Conservation (phyloP, 53 echinoderm and acorn worm genomes). For the Echinometra lucunter region DNA sequence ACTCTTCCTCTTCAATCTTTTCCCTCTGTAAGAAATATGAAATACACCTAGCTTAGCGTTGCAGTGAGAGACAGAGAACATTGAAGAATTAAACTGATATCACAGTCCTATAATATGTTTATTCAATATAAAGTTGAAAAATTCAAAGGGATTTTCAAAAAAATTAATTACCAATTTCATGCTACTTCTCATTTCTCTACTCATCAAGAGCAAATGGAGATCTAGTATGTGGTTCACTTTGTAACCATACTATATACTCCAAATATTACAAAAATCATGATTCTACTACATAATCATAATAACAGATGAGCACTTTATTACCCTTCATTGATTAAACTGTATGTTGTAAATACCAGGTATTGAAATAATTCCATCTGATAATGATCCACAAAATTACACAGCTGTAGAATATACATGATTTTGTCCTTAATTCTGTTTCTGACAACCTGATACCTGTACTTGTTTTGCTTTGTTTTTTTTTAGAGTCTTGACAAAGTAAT, state of each 20-base stretch:
- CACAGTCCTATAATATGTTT: background rate
- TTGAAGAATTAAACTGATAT: background rate
- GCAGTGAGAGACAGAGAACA: background rate
- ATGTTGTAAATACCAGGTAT: background rate
- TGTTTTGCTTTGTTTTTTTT: background rate
- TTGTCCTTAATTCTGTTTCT: background rate
- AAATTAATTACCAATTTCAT: background rate
- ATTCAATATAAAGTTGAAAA: background rate
- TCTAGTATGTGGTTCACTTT: background rate
- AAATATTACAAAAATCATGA: no score
- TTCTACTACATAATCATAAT: no score
- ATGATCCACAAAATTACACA: background rate
- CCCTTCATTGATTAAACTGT: no score
- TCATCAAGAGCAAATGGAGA: background rate
- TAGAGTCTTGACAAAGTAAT: no score
- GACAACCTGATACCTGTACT: background rate
- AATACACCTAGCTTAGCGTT: background rate
- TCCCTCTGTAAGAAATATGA: slow-evolving; percentile 71
- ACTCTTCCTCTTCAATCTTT: slow-evolving; percentile 84
- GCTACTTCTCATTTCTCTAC: background rate
- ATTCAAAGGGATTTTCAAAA: no score
- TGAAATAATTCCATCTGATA: background rate
- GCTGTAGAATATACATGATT: background rate
- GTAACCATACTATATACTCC: background rate
- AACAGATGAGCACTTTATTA: no score